Conservation (phyloP, 2,113 vertebrate genomes). For the Ophthalmolycus amberensis region DNA sequence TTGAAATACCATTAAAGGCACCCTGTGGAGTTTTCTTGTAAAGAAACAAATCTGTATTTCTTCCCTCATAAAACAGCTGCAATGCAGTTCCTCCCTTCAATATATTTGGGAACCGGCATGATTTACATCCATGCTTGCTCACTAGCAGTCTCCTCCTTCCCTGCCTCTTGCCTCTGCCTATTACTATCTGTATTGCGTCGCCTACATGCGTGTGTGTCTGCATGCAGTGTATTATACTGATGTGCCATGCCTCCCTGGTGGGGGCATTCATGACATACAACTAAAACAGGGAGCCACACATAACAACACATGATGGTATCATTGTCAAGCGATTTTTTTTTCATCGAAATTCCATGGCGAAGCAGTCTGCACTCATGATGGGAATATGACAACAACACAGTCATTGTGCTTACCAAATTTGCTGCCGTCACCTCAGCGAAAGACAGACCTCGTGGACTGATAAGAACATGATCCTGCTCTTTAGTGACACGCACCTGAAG, state of each 20-base stretch:
- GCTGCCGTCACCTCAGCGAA: conserved; percentile 94
- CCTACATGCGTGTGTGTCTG: background rate
- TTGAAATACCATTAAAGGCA: background rate
- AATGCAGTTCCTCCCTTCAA: background rate
- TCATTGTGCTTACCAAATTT: conserved; percentile 88
- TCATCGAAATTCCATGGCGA: background rate
- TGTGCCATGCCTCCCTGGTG: background rate
- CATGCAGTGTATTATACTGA: background rate
- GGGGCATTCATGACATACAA: background rate
- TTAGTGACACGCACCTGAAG: conserved; percentile 93
- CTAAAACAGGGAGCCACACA: background rate
- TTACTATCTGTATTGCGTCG: background rate
- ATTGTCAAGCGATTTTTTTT: background rate
- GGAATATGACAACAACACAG: background rate
- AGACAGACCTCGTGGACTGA: conserved; percentile 93
- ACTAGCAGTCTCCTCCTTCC: background rate
- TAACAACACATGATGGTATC: background rate
- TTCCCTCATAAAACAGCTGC: background rate
- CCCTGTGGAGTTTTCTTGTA: background rate
- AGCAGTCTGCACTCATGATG: background rate
- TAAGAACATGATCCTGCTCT: conserved; percentile 95
- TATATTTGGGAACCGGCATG: background rate
- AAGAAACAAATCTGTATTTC: background rate
- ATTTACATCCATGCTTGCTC: background rate
- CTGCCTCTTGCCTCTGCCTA: background rate